Conservation (phyloP, 1,140 invertebrate genomes). For the Rhagoletis pomonella region DNA sequence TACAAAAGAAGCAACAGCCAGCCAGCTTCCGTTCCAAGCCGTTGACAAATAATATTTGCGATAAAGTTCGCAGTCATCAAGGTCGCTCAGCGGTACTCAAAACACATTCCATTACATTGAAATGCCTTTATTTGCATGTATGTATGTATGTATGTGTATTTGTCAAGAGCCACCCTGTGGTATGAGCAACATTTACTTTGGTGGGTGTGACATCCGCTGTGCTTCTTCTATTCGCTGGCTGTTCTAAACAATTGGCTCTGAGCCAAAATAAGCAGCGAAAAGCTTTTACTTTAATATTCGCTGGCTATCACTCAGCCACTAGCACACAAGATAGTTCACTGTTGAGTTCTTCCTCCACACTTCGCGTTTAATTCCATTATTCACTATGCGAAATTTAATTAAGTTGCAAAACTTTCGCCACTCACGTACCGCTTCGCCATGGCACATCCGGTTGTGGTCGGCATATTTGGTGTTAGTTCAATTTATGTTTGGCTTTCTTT, state of each 20-base stretch:
- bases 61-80: too few relatives aligned
- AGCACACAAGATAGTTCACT: neutral
- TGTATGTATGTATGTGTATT: neutral
- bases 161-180: neutral
- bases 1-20: too few relatives aligned
- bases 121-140: too few relatives aligned
- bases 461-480: neutral
- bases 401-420: slow-evolving; percentile 17
- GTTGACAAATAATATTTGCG: too few relatives aligned
- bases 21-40: too few relatives aligned
- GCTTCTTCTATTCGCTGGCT: neutral
- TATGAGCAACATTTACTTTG: neutral
- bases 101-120: too few relatives aligned
- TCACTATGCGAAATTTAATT: slow-evolving; percentile 21
- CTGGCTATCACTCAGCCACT: neutral
- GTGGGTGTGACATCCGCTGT: slow-evolving; percentile 7
- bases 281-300: neutral
- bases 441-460: slow-evolving; percentile 1
- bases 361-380: slow-evolving; percentile 11
- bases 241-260: neutral
- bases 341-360: neutral
- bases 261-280: neutral
- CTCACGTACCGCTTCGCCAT: neutral
- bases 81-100: too few relatives aligned
- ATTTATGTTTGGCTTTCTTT: neutral